phyloP scores from a whole-genome alignment of 2,797 vertebrate genomes.

The Lepidocolaptes lacrymiger region DNA sequence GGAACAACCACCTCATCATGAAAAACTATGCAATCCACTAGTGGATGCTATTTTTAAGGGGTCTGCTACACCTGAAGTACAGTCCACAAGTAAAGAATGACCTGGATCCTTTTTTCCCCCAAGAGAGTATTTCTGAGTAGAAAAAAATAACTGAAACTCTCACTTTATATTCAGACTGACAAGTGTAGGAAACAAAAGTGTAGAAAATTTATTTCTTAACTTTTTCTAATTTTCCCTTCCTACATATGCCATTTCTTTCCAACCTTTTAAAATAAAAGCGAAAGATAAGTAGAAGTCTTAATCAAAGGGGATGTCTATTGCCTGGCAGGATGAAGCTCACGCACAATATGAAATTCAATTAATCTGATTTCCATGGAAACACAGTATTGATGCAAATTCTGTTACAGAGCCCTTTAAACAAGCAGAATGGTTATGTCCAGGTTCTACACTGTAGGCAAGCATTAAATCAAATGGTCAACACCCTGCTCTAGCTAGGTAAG shows the following conservation, averaged over 20 bases:
- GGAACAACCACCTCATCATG: not conserved
- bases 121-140: not conserved
- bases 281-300: not conserved
- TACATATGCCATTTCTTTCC: not conserved
- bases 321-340: not conserved
- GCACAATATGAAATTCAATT: not conserved
- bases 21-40: not conserved
- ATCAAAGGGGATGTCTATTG: not conserved
- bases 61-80: not conserved
- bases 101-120: not conserved
- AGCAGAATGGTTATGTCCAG: not conserved
- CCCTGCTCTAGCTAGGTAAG: not conserved
- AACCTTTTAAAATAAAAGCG: not conserved
- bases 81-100: not conserved
- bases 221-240: not conserved
- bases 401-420: not conserved
- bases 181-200: not conserved
- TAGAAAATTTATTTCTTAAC: not conserved
- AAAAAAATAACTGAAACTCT: not conserved
- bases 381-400: not conserved
- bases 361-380: not conserved
- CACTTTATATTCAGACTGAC: not conserved
- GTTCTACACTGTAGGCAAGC: not conserved
- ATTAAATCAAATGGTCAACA: not conserved
- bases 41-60: not conserved